Percentiles rank a stretch among this genome's conserved stretches.
These are phyloP conservation scores for Acanthurus leucopareius DNA, from an alignment of 2,797 vertebrate genomes.

Conservation along the genomic window DNA sequence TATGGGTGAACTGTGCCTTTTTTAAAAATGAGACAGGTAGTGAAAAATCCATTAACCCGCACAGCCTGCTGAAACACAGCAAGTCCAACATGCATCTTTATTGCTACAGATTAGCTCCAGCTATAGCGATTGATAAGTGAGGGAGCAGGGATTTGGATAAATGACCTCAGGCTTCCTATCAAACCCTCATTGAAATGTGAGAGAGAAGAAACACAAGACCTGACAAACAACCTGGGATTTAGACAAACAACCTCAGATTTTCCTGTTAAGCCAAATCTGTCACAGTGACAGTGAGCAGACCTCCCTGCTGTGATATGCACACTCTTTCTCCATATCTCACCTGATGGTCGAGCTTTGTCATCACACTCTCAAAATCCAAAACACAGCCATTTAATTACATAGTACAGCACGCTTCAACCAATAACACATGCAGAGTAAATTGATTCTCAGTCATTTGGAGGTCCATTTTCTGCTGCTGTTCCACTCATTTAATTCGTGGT, in stretches of 20 bases:
- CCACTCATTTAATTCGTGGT: constrained; percentile 34
- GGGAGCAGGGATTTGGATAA: constrained; percentile 25
- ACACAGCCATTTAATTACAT: constrained; percentile 12
- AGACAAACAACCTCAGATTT: constrained; percentile 23
- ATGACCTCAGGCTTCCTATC: constrained; percentile 22
- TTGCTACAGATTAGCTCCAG: neutral
- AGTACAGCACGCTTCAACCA: neutral
- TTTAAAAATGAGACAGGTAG: neutral
- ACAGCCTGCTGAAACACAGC: neutral
- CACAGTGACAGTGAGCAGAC: neutral
- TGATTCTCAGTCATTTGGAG: constrained; percentile 48
- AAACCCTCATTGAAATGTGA: constrained; percentile 10
- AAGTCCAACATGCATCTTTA: constrained; percentile 11
- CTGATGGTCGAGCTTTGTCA: constrained; percentile 38
- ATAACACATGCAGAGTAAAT: constrained; percentile 27
- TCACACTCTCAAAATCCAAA: constrained; percentile 18
- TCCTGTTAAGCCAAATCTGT: constrained; percentile 40
- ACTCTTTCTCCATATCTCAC: constrained; percentile 10
- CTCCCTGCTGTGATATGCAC: constrained; percentile 5
- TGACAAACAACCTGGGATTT: constrained; percentile 19
- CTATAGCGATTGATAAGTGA: constrained; percentile 12
- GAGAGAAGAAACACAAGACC: neutral
- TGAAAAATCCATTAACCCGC: neutral
- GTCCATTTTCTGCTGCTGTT: constrained; percentile 45
- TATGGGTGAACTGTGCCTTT: neutral